Evolutionary conservation across 2,113 vertebrate genomes (phyloP), one percentile per base, ranked within the genome.

Genomic region (Panthera uncia): DNA sequence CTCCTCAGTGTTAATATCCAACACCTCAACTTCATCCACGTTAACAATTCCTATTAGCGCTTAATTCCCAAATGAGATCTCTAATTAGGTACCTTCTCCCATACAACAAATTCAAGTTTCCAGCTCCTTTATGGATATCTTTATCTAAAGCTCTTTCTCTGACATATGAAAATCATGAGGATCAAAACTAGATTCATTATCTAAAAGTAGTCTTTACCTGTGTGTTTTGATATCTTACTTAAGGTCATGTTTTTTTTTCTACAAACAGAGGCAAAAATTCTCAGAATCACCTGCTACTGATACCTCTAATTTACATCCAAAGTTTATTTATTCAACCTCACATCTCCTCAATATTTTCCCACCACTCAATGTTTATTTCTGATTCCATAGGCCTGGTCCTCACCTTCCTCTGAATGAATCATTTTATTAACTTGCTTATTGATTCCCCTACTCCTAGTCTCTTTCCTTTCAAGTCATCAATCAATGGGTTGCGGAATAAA

Each of bases 381-480:
- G 19, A 52, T 88, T 93, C 33, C 31, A 29, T 3, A 74, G 38
- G 25, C 10, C 45, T 63, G 15, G 11, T 45, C 52, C 12, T 88
- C 23, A 83, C 25, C 55, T 7, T 89, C 41, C 55, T 94, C 57
- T 80, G 33, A 96, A 79, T 84, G 65, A 95, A 69, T 84, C 50
- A 79, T 87, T 55, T 41, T 50, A 85, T 91, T 71, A 97, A 95
- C 48, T 80, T 96, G n/a, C 27, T 93, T 82, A 96, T 76, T 83
- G 48, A 95, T 97, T 91, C 93, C 41, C 82, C 73, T 86, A 80
- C 5, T 92, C 92, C 73, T 88, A 80, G 27, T 50, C 19, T 91
- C 63, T 86, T 97, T 87, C 45, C 10, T 61, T 91, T 63, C 55
- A 92, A 89, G 52, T 48, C 38, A 96, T 89, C 66, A 91, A 50